These are phyloP conservation scores for Poecilobothrus nobilitatus DNA, from an alignment of 2,888 invertebrate genomes.

Conservation along the genomic window DNA sequence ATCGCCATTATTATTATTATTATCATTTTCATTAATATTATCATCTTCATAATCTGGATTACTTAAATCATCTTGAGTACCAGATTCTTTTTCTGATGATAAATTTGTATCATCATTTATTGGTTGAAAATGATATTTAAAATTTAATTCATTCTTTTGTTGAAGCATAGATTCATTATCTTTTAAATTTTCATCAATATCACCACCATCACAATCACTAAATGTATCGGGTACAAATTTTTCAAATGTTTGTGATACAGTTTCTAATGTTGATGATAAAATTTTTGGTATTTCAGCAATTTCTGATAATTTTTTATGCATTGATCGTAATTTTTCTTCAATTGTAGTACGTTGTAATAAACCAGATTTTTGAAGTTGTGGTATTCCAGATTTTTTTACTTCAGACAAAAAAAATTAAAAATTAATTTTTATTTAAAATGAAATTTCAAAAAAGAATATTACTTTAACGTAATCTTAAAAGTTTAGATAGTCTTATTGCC, in stretches of 20 bases:
- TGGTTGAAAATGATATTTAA: background rate
- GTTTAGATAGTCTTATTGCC: too few species aligned
- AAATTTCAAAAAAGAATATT: background rate
- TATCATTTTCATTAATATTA: slow-evolving; percentile 21
- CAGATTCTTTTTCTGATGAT: slow-evolving; percentile 25
- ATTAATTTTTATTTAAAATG: background rate
- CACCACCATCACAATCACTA: background rate
- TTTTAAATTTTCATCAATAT: slow-evolving; percentile 5
- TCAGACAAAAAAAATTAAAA: background rate
- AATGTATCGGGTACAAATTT: slow-evolving; percentile 25
- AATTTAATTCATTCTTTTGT: background rate
- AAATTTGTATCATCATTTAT: slow-evolving; percentile 6
- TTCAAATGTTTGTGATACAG: slow-evolving; percentile 40
- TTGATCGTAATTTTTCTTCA: slow-evolving; percentile 37
- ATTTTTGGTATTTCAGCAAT: slow-evolving; percentile 43
- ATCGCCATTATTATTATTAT: slow-evolving; percentile 21
- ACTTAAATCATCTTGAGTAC: slow-evolving; percentile 32
- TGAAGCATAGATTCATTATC: slow-evolving; percentile 8
- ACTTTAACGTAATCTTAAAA: background rate
- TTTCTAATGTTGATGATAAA: slow-evolving; percentile 39
- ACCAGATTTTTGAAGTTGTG: background rate
- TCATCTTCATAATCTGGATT: slow-evolving; percentile 19
- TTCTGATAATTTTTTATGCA: slow-evolving; percentile 43
- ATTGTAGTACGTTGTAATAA: slow-evolving; percentile 27
- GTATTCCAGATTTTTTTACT: background rate